Percentiles rank a stretch among this genome's conserved stretches.
These are phyloP conservation scores for Toxostoma redivivum DNA, from an alignment of 2,113 vertebrate genomes.

Conservation along the genomic window DNA sequence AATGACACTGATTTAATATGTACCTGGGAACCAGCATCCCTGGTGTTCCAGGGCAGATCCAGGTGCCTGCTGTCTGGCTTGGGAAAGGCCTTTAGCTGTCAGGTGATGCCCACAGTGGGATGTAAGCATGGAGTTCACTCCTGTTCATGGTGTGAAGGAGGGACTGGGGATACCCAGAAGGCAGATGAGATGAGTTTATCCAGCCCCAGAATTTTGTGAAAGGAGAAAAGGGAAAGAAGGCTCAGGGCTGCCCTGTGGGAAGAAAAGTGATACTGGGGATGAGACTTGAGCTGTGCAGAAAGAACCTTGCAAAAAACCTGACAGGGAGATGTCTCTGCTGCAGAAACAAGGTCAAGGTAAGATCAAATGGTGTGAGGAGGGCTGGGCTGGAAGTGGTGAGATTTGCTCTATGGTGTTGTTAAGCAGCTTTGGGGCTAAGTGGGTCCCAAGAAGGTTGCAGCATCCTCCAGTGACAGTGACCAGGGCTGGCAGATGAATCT, in stretches of 20 bases:
- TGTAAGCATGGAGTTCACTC: rapidly evolving
- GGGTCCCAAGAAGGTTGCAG: neutral
- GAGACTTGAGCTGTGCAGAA: neutral
- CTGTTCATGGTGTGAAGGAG: neutral
- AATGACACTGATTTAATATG: neutral
- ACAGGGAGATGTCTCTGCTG: neutral
- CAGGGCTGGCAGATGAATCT: neutral
- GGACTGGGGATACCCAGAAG: neutral
- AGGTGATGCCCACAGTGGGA: rapidly evolving
- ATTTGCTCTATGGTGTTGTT: neutral
- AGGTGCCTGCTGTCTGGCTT: neutral
- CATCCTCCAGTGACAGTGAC: neutral
- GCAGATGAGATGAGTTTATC: neutral
- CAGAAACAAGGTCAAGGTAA: neutral
- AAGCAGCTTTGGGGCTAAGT: neutral
- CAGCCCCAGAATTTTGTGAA: neutral
- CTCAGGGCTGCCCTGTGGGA: neutral
- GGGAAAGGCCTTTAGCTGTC: neutral
- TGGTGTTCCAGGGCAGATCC: neutral
- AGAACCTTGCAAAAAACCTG: no score
- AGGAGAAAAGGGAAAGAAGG: neutral
- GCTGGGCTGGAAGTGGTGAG: neutral
- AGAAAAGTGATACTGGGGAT: neutral
- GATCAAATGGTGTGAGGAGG: neutral
- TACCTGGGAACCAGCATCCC: rapidly evolving